phyloP scores from a whole-genome alignment of 23 tunicate genomes.

The Halocynthia aurantium region DNA sequence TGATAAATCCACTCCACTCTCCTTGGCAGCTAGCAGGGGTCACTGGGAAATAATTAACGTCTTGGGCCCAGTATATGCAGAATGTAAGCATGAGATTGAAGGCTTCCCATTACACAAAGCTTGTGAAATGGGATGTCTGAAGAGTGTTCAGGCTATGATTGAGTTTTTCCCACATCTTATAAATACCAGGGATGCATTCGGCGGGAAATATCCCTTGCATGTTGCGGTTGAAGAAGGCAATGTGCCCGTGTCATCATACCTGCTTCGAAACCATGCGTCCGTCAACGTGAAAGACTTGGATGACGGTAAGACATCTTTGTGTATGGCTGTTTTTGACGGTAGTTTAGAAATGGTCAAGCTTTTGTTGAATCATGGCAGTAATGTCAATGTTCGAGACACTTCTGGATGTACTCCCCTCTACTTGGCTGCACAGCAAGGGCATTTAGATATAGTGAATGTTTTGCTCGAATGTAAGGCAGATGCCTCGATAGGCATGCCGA shows the following conservation, averaged over 20 bases:
- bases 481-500: not conserved
- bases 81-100: not conserved
- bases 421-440: slow-evolving; percentile 35
- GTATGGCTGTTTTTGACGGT: slow-evolving; percentile 21
- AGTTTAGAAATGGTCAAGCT: slow-evolving; percentile 13
- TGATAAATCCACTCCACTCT: slow-evolving; percentile 27
- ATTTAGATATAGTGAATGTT: not conserved
- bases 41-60: slow-evolving; percentile 32
- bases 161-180: slow-evolving; percentile 7
- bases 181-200: not conserved
- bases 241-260: slow-evolving; percentile 10
- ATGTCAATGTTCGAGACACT: slow-evolving; percentile 39
- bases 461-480: slow-evolving; percentile 30
- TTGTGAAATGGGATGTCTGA: slow-evolving; percentile 1
- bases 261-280: slow-evolving; percentile 6
- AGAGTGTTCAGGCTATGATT: slow-evolving; percentile 3
- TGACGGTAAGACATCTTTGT: slow-evolving; percentile 28
- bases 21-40: slow-evolving; percentile 35
- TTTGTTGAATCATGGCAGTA: slow-evolving; percentile 15
- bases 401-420: slow-evolving; percentile 37
- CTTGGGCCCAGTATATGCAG: not conserved
- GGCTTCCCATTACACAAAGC: not conserved
- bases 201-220: slow-evolving; percentile 26
- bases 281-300: slow-evolving; percentile 25
- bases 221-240: slow-evolving; percentile 17